Evolutionary conservation across 2,888 invertebrate species (phyloP).

Genomic region (Aspidapion aeneum): DNA sequence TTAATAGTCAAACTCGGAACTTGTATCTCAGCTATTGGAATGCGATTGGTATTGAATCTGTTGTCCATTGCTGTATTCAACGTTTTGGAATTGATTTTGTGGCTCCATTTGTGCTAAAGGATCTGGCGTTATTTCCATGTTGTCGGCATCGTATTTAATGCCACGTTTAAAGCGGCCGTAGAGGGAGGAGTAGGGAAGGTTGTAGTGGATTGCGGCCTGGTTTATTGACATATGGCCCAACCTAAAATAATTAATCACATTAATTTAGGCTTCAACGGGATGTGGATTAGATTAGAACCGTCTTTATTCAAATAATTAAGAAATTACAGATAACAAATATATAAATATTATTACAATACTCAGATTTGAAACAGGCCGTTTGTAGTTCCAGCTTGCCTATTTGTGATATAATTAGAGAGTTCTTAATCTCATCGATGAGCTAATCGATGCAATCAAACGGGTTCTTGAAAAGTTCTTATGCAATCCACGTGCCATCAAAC

Average conservation of each 20-base stretch:
- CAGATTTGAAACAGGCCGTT: no score
- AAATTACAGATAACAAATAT: no score
- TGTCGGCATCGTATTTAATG: constrained; percentile 65
- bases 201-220: constrained; percentile 89
- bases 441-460: no score
- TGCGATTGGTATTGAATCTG: constrained; percentile 42
- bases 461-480: no score
- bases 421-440: no score
- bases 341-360: no score
- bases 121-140: constrained; percentile 34
- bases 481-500: no score
- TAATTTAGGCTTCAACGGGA: neutral
- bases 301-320: no score
- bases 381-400: no score
- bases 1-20: constrained; percentile 36
- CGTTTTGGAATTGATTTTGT: constrained; percentile 32
- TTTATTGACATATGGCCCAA: constrained; percentile 91
- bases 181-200: constrained; percentile 84
- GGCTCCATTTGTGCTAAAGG: constrained; percentile 14
- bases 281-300: no score
- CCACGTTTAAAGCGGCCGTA: constrained; percentile 87
- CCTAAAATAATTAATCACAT: constrained; percentile 50
- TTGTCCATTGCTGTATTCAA: constrained; percentile 43
- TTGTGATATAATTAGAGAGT: no score
- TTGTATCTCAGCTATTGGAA: constrained; percentile 45